Evolutionary conservation across 2,113 vertebrate species (phyloP).

Genomic region (Phylloscopus whistleri): DNA sequence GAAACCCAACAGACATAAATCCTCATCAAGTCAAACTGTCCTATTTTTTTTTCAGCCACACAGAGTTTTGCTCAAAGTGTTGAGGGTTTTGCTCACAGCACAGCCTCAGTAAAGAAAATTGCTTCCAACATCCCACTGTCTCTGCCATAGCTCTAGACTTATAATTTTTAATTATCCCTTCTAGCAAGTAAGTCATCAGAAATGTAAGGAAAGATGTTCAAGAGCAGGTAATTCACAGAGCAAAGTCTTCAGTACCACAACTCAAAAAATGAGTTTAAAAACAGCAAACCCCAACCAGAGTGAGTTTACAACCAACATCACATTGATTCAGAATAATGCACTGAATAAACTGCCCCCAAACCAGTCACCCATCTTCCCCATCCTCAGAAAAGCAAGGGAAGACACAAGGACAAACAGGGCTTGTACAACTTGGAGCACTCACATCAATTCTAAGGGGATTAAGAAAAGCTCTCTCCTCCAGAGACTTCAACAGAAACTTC

Average conservation of each 20-base stretch:
- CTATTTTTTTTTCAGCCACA: background rate
- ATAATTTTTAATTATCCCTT: background rate
- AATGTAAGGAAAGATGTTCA: background rate
- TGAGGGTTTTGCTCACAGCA: background rate
- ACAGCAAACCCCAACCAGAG: background rate
- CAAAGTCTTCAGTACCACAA: background rate
- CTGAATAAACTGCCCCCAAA: background rate
- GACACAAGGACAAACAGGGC: background rate
- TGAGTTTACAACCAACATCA: background rate
- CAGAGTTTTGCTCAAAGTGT: background rate
- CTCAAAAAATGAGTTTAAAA: background rate
- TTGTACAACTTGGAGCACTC: background rate
- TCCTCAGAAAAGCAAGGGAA: background rate
- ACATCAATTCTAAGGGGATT: conserved; percentile 30
- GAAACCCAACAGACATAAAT: conserved; percentile 13
- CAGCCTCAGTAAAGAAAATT: background rate
- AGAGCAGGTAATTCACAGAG: background rate
- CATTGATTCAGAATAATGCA: background rate
- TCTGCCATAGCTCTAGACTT: background rate
- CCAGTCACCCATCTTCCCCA: background rate
- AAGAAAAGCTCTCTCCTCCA: conserved; percentile 20
- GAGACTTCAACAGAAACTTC: background rate
- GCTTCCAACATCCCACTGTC: background rate
- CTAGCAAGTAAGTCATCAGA: background rate
- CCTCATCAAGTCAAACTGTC: background rate